Evolutionary conservation across 1,140 invertebrate genomes (phyloP), one percentile per base, ranked within the genome.

Genomic region (Caenorhabditis briggsae): DNA sequence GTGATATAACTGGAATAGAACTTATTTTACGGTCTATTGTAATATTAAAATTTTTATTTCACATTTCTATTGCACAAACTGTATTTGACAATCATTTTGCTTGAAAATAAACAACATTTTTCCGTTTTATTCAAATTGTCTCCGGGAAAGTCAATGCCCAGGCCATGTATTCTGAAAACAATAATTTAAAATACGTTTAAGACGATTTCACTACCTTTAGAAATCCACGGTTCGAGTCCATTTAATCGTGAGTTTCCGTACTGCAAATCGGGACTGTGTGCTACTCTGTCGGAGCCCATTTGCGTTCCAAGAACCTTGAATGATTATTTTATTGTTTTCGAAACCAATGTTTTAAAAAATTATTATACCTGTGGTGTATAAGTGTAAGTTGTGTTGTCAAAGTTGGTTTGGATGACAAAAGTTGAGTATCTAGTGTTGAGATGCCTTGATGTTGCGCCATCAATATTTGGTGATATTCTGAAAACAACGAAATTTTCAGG

Each of bases 361-460:
- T 33, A 33, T 33, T 33, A 33, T 2, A 33, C 33, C 46, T 78
- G 70, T 50, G 70, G 46, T 23, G 70, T 78, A 11, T 53, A 78
- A 23, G 43, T 12, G 23, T 50, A 78, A 23, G 20, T 78, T 11
- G 14, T 50, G 46, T 78, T 50, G 50, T 78, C 70, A 50, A 50
- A 50, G 46, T 78, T 78, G 0, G 70, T 78, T 14, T 78, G 70
- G 5, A 78, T 78, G 23, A 78, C 70, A 53, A 20, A 78, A n/a
- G 70, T 78, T 78, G 70, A 78, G 46, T 78, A 78, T 78, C 70
- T 78, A 25, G 70, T 78, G 70, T 78, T 78, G 43, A 78, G 70
- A 50, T 78, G 70, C 12, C 70, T 43, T 78, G 70, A 78, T 78
- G 70, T 78, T 50, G 70, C 1, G 23, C 70, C 70, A 50, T 78